Conservation (phyloP, 2,888 invertebrate species). For the Megaustenia siamemsis region DNA sequence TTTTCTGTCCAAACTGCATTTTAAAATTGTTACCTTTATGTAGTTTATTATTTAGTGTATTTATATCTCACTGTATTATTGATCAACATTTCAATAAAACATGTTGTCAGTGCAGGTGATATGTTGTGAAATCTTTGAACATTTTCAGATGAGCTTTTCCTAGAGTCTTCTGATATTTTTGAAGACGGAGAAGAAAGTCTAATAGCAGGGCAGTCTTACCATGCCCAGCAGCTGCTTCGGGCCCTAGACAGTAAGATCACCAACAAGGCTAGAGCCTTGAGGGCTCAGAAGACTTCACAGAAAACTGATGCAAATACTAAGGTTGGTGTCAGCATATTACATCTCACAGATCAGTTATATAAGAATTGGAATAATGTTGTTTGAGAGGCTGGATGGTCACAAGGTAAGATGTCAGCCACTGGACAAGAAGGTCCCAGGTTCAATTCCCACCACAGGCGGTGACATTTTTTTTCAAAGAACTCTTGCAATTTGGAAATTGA, state of each 20-base stretch:
- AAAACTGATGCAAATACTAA: slow-evolving; percentile 84
- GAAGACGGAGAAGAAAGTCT: slow-evolving; percentile 63
- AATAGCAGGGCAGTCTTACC: slow-evolving; percentile 72
- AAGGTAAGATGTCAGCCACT: too few species aligned
- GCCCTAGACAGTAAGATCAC: slow-evolving; percentile 90
- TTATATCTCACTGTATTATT: too few species aligned
- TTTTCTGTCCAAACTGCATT: too few species aligned
- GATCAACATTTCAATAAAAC: too few species aligned
- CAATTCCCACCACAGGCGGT: too few species aligned
- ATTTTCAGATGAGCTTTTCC: slow-evolving; percentile 66
- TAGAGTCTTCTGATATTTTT: slow-evolving; percentile 63
- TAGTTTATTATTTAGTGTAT: too few species aligned
- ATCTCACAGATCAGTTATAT: not conserved
- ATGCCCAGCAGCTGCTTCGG: slow-evolving; percentile 85
- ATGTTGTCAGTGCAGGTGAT: not conserved
- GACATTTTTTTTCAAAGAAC: too few species aligned
- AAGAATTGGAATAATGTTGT: too few species aligned
- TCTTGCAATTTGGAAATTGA: too few species aligned
- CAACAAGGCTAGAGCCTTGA: slow-evolving; percentile 91
- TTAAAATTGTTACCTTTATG: too few species aligned
- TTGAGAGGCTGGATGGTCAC: too few species aligned
- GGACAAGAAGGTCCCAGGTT: too few species aligned
- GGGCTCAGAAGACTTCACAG: slow-evolving; percentile 89
- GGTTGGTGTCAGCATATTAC: slow-evolving; percentile 27
- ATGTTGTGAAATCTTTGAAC: not conserved